Evolutionary conservation across 2,797 vertebrate species (phyloP).

Genomic region (Acipenser transmontanus): DNA sequence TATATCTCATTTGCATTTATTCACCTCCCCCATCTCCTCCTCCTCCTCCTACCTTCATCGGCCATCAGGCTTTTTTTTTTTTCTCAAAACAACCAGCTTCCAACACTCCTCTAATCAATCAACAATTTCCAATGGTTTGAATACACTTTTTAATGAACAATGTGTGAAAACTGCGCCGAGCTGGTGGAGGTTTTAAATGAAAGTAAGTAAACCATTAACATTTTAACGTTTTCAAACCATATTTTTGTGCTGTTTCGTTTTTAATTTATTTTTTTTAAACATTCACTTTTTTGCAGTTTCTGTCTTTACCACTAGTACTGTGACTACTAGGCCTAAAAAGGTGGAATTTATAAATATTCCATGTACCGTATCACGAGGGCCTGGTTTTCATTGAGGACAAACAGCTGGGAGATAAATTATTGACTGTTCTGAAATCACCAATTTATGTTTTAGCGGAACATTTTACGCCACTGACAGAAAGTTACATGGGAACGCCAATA

Average conservation of each 20-base stretch:
- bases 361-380: neutral
- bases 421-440: neutral
- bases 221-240: conserved; percentile 13
- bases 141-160: conserved; percentile 79
- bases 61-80: conserved; percentile 44
- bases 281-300: conserved; percentile 13
- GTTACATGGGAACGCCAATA: neutral
- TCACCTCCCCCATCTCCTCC: conserved; percentile 19
- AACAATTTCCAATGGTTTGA: conserved; percentile 77
- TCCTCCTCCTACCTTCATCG: conserved; percentile 41
- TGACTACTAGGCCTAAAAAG: conserved; percentile 13
- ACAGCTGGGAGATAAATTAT: neutral
- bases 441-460: neutral
- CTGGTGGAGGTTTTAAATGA: conserved; percentile 98
- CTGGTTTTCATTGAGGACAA: neutral
- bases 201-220: conserved; percentile 70
- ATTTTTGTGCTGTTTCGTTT: conserved; percentile 13
- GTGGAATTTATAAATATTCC: neutral
- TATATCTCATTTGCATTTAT: conserved; percentile 24
- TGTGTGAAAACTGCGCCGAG: conserved; percentile 98
- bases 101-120: conserved; percentile 37
- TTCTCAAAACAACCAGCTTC: conserved; percentile 47
- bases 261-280: conserved; percentile 5
- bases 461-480: neutral
- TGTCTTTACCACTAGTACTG: conserved; percentile 16